These are phyloP conservation scores for Clinocottus analis DNA, from an alignment of 2,113 vertebrate species.

Conservation along the genomic window DNA sequence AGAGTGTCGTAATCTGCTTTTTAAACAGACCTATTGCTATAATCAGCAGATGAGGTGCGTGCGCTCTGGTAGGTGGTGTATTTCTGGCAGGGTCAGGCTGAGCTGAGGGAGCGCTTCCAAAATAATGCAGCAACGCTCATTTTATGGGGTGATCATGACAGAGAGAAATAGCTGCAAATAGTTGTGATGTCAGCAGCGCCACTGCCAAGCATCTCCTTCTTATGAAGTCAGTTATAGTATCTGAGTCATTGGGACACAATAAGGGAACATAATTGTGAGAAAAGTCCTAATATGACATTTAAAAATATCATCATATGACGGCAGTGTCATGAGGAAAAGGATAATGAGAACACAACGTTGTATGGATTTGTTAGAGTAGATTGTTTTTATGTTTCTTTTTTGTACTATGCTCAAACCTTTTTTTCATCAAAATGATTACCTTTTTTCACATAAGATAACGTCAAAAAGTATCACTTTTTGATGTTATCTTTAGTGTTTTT, in stretches of 20 bases:
- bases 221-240: not conserved
- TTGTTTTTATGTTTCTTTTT: not conserved
- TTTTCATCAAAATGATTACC: not conserved
- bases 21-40: constrained; percentile 36
- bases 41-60: constrained; percentile 24
- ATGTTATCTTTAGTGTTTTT: no score
- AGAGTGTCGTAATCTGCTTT: constrained; percentile 37
- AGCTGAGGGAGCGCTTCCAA: constrained; percentile 16
- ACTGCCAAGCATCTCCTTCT: constrained; percentile 1
- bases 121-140: constrained; percentile 18
- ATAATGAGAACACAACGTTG: not conserved
- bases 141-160: constrained; percentile 1
- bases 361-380: not conserved
- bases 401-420: no score
- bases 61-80: constrained; percentile 4
- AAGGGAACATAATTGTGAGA: not conserved
- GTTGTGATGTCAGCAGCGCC: not conserved
- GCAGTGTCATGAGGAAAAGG: not conserved
- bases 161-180: constrained; percentile 24
- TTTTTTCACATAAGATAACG: not conserved
- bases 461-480: no score
- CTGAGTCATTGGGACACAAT: not conserved
- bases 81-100: constrained; percentile 33
- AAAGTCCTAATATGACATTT: not conserved
- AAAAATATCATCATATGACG: not conserved